These are phyloP conservation scores for Donacobius atricapilla DNA, from an alignment of 2,113 vertebrate genomes.

Conservation along the genomic window DNA sequence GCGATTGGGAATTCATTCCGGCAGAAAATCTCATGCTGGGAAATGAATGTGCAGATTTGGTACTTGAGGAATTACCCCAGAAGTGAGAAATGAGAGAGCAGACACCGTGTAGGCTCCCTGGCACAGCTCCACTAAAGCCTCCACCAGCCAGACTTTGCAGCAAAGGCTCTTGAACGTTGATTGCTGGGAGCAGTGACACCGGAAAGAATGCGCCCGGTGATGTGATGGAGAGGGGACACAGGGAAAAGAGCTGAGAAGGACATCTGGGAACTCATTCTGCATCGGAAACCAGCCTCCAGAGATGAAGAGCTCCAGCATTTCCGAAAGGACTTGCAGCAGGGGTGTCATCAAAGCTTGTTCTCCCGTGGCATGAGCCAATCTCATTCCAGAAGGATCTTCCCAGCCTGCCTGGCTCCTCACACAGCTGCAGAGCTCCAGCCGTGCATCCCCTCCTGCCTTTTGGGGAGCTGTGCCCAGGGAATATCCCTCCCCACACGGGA, in stretches of 20 bases:
- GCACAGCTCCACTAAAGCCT: background rate
- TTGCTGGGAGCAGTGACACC: background rate
- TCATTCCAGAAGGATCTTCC: background rate
- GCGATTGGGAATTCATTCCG: background rate
- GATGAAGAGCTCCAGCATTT: background rate
- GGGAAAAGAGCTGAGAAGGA: background rate
- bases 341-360: background rate
- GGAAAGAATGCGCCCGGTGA: background rate
- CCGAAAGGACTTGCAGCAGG: background rate
- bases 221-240: background rate
- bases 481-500: rapidly evolving
- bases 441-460: background rate
- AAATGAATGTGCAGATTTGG: background rate
- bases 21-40: background rate
- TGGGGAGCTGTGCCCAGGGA: background rate
- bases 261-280: background rate
- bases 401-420: background rate
- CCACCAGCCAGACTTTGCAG: background rate
- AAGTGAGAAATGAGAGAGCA: background rate
- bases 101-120: background rate
- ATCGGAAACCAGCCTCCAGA: background rate
- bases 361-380: background rate
- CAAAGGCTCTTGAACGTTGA: background rate
- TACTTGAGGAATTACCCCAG: background rate
- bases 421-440: rapidly evolving